A percentile compares a stretch with the other conserved stretches of the same genome.
Evolutionary conservation across 1,140 invertebrate genomes (phyloP).

Genomic region (Bactericera cockerelli): DNA sequence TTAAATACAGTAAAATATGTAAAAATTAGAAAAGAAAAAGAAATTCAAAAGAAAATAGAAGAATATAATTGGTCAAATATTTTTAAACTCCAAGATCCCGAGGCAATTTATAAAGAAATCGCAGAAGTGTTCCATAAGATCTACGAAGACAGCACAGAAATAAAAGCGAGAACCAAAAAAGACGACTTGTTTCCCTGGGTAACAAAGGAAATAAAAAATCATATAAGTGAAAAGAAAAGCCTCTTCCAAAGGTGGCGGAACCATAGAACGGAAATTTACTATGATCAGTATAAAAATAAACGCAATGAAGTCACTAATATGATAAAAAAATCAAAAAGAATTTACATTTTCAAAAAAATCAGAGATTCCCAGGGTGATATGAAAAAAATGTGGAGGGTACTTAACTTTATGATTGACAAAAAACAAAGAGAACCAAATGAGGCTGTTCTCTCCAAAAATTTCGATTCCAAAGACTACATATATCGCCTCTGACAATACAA

Average conservation of each 20-base stretch:
- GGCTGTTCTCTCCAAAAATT: neutral
- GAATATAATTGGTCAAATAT: neutral
- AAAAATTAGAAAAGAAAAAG: neutral
- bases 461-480: neutral
- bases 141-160: neutral
- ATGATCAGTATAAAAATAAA: neutral
- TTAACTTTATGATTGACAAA: too few relatives aligned
- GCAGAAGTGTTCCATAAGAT: neutral
- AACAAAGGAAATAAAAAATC: neutral
- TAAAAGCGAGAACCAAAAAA: neutral
- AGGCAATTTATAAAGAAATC: neutral
- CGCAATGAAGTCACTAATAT: neutral
- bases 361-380: too few relatives aligned
- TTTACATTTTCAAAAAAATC: too few relatives aligned
- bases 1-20: neutral
- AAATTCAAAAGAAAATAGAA: neutral
- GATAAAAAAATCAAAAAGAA: neutral
- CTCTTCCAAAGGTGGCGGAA: neutral
- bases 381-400: too few relatives aligned
- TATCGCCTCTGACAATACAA: too few relatives aligned
- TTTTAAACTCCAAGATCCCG: neutral
- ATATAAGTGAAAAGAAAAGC: neutral
- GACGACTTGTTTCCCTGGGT: neutral
- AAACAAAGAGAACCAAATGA: too few relatives aligned
- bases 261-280: neutral